phyloP scores from a whole-genome alignment of 2,113 vertebrate genomes.

The Sinosuthora webbiana region DNA sequence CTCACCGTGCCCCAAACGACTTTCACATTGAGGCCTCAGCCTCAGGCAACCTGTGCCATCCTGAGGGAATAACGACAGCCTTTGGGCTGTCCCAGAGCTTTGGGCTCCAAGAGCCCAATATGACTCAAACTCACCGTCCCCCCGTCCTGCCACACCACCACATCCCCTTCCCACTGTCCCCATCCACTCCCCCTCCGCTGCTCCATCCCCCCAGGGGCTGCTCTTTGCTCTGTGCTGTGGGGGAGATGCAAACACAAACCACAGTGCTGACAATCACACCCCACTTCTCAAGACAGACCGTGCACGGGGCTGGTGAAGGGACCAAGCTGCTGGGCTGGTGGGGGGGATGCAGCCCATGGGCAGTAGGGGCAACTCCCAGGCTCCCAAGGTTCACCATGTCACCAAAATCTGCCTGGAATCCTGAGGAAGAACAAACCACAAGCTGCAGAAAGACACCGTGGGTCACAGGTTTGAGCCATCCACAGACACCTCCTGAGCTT shows the following conservation, averaged over 20 bases:
- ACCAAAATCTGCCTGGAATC: background rate
- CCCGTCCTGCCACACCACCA: background rate
- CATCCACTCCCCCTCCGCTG: background rate
- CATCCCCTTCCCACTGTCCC: background rate
- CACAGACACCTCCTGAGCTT: background rate
- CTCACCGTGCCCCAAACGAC: constrained; percentile 49
- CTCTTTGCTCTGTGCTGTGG: background rate
- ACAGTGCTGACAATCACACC: background rate
- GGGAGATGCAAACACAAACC: background rate
- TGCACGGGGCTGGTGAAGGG: background rate
- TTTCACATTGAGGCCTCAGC: constrained; percentile 72
- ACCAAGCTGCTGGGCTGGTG: background rate
- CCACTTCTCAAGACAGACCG: background rate
- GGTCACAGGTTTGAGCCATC: background rate
- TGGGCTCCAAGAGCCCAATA: background rate
- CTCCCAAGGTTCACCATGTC: background rate
- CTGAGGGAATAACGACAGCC: constrained; percentile 7
- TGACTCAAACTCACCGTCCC: background rate
- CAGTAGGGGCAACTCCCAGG: background rate
- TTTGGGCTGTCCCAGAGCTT: background rate
- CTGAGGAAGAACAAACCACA: accelerated
- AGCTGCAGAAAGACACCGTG: background rate
- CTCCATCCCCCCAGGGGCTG: background rate
- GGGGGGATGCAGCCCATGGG: background rate
- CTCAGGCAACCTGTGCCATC: constrained; percentile 63